These are phyloP conservation scores for Trididemnum miniatum DNA, from an alignment of 23 tunicate species.

Conservation along the genomic window DNA sequence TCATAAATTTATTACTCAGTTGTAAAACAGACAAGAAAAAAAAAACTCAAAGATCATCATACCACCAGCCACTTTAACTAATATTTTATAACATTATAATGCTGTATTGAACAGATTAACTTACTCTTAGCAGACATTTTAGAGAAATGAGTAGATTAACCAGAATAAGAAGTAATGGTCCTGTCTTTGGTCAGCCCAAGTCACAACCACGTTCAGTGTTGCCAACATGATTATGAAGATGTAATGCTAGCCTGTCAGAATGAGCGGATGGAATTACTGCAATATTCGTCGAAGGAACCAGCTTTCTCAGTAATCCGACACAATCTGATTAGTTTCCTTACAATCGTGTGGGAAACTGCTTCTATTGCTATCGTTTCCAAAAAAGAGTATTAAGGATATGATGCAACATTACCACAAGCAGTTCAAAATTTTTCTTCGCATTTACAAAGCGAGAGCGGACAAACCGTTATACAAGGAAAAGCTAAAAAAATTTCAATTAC, in stretches of 20 bases:
- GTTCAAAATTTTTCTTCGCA: not conserved
- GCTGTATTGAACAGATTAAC: not conserved
- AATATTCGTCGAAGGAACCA: not conserved
- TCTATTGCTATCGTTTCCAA: not conserved
- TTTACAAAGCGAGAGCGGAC: not conserved
- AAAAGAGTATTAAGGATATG: not conserved
- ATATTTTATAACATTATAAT: too few species aligned
- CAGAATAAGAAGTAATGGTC: not conserved
- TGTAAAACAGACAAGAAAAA: too few species aligned
- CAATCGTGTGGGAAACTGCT: conserved; percentile 1
- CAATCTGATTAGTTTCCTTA: not conserved
- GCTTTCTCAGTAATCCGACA: not conserved
- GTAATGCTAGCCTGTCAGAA: not conserved
- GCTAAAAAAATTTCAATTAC: not conserved
- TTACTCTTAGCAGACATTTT: too few species aligned
- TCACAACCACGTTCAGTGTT: not conserved
- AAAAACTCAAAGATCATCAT: too few species aligned
- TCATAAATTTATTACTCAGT: too few species aligned
- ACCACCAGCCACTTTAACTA: too few species aligned
- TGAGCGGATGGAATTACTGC: not conserved
- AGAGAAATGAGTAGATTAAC: not conserved
- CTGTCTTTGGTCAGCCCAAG: conserved; percentile 12
- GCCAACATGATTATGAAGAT: conserved; percentile 13
- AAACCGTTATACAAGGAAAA: not conserved
- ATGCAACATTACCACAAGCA: not conserved